These are phyloP conservation scores for Ichneumoninae sp. DNA, from an alignment of 2,888 invertebrate genomes.

Conservation along the genomic window DNA sequence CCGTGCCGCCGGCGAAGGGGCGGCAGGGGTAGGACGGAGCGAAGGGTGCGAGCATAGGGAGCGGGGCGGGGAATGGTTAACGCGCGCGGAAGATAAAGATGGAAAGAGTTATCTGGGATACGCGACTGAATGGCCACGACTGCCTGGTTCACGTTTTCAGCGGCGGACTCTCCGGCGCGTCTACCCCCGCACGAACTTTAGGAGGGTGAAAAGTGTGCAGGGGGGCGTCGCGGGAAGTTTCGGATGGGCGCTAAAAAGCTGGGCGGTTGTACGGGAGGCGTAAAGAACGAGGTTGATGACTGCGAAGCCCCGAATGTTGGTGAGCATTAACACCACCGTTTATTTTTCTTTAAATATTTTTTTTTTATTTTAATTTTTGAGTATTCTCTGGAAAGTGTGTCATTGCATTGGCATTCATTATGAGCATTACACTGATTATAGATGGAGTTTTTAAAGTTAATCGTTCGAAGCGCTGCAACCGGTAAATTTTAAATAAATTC, in stretches of 20 bases:
- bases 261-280: neutral
- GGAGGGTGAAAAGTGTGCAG: slow-evolving; percentile 48
- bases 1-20: slow-evolving; percentile 9
- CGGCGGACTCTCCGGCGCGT: neutral
- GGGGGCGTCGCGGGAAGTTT: slow-evolving; percentile 49
- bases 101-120: slow-evolving; percentile 42
- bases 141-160: slow-evolving; percentile 52
- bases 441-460: too few relatives aligned
- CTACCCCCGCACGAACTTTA: neutral
- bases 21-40: neutral
- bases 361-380: too few relatives aligned
- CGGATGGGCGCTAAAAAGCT: slow-evolving; percentile 46
- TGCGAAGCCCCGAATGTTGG: neutral
- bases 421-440: too few relatives aligned
- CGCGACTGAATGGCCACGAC: slow-evolving; percentile 50
- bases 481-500: too few relatives aligned
- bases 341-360: neutral
- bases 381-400: too few relatives aligned
- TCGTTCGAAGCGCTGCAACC: too few relatives aligned
- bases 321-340: neutral
- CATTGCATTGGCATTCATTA: too few relatives aligned
- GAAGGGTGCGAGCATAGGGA: neutral
- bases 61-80: slow-evolving; percentile 32
- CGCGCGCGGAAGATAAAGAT: slow-evolving; percentile 46
- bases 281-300: neutral